Evolutionary conservation across 2,113 vertebrate species (phyloP).

Genomic region (Grammomys surdaster): DNA sequence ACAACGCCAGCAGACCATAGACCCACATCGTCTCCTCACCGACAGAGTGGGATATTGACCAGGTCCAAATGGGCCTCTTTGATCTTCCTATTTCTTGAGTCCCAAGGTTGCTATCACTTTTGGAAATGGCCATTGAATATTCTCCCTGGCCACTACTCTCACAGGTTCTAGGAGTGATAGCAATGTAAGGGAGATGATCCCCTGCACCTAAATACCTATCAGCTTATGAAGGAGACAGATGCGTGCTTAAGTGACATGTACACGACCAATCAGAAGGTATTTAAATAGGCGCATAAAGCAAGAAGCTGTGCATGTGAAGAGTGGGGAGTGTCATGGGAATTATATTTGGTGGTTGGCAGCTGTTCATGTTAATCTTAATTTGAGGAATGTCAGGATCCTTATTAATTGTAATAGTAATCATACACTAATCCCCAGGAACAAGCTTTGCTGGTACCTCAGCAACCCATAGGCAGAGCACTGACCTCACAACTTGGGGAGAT

Average conservation of each 20-base stretch:
- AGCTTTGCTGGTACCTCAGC: background rate
- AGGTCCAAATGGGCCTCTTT: constrained; percentile 41
- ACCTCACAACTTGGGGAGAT: background rate
- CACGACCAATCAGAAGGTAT: background rate
- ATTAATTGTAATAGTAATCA: background rate
- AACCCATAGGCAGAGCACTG: background rate
- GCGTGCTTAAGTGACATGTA: constrained; percentile 13
- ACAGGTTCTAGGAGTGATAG: background rate
- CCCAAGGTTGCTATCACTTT: constrained; percentile 36
- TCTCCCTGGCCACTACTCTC: background rate
- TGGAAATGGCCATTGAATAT: background rate
- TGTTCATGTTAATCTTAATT: background rate
- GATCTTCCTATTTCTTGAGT: constrained; percentile 40
- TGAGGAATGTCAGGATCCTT: background rate
- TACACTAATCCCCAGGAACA: background rate
- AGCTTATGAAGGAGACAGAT: constrained; percentile 48
- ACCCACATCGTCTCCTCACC: constrained; percentile 41
- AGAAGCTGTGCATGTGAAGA: background rate
- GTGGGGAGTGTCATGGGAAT: background rate
- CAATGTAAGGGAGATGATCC: constrained; percentile 24
- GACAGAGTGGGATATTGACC: constrained; percentile 47
- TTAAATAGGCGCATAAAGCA: constrained; percentile 23
- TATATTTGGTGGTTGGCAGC: constrained; percentile 10
- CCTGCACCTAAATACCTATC: constrained; percentile 48
- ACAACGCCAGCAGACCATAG: constrained; percentile 28